Evolutionary conservation across 2,797 vertebrate genomes (phyloP).

Genomic region (Ispidina picta): DNA sequence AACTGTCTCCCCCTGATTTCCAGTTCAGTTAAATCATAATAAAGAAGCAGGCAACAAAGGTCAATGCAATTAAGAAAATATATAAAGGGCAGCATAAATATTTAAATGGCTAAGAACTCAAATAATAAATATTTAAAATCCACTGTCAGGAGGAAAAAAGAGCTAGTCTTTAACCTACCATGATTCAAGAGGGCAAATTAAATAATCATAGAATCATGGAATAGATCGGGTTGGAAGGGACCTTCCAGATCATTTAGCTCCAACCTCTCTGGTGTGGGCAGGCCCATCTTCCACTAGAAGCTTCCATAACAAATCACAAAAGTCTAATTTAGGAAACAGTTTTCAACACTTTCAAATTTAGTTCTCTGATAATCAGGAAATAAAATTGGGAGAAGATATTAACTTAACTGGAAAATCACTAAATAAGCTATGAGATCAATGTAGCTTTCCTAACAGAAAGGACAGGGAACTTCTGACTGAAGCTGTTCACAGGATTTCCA

Average conservation of each 20-base stretch:
- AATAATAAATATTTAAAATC: not conserved
- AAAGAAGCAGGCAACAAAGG: not conserved
- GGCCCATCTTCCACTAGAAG: not conserved
- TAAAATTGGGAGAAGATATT: not conserved
- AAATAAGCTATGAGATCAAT: not conserved
- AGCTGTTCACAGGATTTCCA: not conserved
- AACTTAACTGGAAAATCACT: not conserved
- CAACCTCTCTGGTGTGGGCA: not conserved
- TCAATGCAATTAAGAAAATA: constrained; percentile 10
- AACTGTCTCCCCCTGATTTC: not conserved
- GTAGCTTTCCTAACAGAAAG: not conserved
- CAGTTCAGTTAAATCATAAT: not conserved
- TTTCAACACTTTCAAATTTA: not conserved
- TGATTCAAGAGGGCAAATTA: not conserved
- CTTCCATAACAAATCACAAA: not conserved
- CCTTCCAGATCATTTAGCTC: not conserved
- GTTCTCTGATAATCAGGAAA: not conserved
- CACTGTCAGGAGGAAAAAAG: not conserved
- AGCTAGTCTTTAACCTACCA: not conserved
- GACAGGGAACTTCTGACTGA: not conserved
- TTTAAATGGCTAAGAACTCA: not conserved
- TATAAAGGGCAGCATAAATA: not conserved
- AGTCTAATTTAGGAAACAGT: not conserved
- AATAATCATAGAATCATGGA: not conserved
- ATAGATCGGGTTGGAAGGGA: not conserved